A percentile compares a stretch with the other conserved stretches of the same genome.
Conservation (phyloP, 2,113 vertebrate genomes). For the Pleuronectes platessa region DNA sequence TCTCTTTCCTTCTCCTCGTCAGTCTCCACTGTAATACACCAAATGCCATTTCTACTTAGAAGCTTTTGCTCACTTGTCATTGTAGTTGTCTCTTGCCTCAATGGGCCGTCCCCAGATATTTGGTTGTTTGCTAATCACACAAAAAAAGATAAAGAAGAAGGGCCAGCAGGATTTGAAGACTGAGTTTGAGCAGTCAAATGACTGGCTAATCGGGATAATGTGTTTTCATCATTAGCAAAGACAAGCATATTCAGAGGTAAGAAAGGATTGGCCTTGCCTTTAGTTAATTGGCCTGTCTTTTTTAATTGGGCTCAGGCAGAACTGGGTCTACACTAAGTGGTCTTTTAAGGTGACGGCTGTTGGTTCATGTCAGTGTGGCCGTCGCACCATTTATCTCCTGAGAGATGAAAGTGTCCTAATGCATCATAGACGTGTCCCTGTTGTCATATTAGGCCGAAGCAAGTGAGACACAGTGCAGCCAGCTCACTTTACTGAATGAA, state of each 20-base stretch:
- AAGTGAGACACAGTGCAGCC: neutral
- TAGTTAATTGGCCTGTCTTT: conserved; percentile 42
- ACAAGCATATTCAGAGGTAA: conserved; percentile 35
- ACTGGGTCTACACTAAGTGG: conserved; percentile 36
- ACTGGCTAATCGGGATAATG: conserved; percentile 29
- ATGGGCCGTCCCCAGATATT: conserved; percentile 28
- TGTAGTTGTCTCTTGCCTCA: conserved; percentile 20
- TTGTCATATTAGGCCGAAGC: conserved; percentile 1
- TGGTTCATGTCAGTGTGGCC: conserved; percentile 21
- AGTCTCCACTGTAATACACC: neutral
- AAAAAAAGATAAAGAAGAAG: conserved; percentile 12
- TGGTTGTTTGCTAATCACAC: conserved; percentile 22
- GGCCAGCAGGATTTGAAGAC: conserved; percentile 23
- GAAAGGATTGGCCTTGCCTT: conserved; percentile 9
- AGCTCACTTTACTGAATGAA: conserved; percentile 34
- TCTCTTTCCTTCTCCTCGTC: neutral
- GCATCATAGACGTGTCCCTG: conserved; percentile 1
- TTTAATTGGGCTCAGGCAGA: conserved; percentile 39
- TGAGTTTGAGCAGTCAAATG: conserved; percentile 23
- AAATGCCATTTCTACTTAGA: conserved; percentile 6
- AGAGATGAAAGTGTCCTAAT: conserved; percentile 27
- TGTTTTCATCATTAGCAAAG: conserved; percentile 57
- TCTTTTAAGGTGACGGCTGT: conserved; percentile 50
- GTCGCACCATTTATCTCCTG: conserved; percentile 28
- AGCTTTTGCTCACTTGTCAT: conserved; percentile 11